Conservation (phyloP, 1,140 invertebrate genomes). For the Ips nitidus region DNA sequence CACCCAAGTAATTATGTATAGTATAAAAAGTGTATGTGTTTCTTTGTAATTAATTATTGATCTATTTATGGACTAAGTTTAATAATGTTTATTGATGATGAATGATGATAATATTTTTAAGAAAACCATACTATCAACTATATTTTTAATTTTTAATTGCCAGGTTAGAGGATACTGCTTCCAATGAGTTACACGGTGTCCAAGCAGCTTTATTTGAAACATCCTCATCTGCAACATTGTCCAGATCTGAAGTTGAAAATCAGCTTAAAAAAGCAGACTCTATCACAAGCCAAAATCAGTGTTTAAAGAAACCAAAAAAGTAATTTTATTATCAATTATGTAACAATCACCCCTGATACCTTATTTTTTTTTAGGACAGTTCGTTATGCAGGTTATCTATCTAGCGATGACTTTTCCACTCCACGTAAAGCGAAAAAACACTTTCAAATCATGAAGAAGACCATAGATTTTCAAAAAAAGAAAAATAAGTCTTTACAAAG, state of each 20-base stretch:
- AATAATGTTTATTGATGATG: too few relatives aligned
- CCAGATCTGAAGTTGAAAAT: neutral
- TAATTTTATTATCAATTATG: neutral
- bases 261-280: neutral
- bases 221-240: neutral
- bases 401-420: constrained; percentile 16
- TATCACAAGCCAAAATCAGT: neutral
- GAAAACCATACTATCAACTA: too few relatives aligned
- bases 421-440: too few relatives aligned
- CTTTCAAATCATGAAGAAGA: neutral
- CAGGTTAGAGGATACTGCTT: too few relatives aligned
- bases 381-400: constrained; percentile 17
- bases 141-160: too few relatives aligned
- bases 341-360: neutral
- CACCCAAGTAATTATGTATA: too few relatives aligned
- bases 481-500: constrained; percentile 12
- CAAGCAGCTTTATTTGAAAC: too few relatives aligned
- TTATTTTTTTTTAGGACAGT: constrained; percentile 8
- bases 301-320: neutral
- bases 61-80: too few relatives aligned
- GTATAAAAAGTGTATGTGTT: too few relatives aligned
- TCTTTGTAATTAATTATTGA: too few relatives aligned
- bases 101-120: too few relatives aligned
- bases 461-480: neutral
- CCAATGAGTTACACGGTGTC: too few relatives aligned